Base-by-base conservation (phyloP, 2,888 invertebrate species). In the Chouioia cunea region DNA sequence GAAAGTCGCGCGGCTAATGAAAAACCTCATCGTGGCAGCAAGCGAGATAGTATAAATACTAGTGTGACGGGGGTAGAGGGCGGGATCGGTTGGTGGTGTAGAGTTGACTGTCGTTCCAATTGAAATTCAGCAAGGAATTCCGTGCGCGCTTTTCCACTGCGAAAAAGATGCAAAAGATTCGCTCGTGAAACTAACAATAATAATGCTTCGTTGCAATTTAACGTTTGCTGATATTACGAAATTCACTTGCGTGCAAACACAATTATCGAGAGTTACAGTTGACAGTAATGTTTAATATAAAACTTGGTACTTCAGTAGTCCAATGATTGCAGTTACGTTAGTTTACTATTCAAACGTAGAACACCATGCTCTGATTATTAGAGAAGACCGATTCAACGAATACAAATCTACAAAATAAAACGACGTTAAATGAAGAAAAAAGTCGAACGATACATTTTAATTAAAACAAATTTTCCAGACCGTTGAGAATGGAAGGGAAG, bases 1-100 rank as follows among this genome's bases (percentile, higher is more conserved):
- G 36, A 36, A 12, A 36, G 36, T 36, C 27, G 23, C 52, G 76
- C 71, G 79, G 81, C 83, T 85, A 85, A 85, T 85, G 85, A 85
- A 85, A 85, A 85, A 84, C 78, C 83, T 84, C 85, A 83, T 84
- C 81, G 80, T 54, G 80, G 36, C 18, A 16, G 10, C 47, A 36
- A 10, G 23, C 47, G 53, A 52, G 50, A 62, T 36, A 18, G 47
- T 23, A 63, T 15, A 23, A 36, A 2, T 22, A 54, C 10, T 18
- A 18, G 52, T 20, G 22, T 22, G 44, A 50, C 44, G 50, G 46
- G 46, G 23, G 14, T 12, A 16, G 14, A 46, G 62, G 18, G 23
- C n/a, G 58, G 53, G 23, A 12, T 53, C 53, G 16, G 50, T n/a
- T 48, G 48, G 16, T 23, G 18, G 27, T 14, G 20, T 14, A 79